Conservation (phyloP, 2,797 vertebrate genomes). For the Steatocranus sp. region DNA sequence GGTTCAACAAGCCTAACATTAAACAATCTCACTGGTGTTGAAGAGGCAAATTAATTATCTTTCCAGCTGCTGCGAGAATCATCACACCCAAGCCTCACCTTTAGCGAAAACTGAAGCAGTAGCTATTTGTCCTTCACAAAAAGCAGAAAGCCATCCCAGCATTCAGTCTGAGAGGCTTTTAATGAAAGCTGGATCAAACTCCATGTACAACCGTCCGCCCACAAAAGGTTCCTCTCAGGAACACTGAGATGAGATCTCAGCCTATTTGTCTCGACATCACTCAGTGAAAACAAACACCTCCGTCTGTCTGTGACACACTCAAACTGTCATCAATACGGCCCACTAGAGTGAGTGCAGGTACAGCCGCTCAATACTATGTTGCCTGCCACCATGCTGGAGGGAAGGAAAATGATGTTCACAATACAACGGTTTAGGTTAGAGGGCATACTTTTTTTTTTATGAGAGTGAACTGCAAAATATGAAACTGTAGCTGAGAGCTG, state of each 20-base stretch:
- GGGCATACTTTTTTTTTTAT: background rate
- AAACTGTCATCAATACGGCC: conserved; percentile 39
- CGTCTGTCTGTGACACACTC: conserved; percentile 49
- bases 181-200: conserved; percentile 53
- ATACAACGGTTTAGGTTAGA: background rate
- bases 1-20: conserved; percentile 27
- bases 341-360: conserved; percentile 11
- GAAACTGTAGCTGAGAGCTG: background rate
- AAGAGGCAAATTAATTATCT: conserved; percentile 40
- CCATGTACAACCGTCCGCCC: background rate
- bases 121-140: background rate
- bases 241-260: conserved; percentile 62
- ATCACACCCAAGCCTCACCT: conserved; percentile 6
- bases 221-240: conserved; percentile 41
- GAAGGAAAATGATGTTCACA: background rate
- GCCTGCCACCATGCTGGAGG: background rate
- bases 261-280: conserved; percentile 62
- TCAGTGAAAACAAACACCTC: conserved; percentile 64
- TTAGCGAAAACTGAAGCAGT: background rate
- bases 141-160: conserved; percentile 8
- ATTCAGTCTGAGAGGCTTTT: conserved; percentile 33
- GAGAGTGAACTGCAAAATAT: background rate
- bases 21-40: conserved; percentile 7
- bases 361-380: background rate
- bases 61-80: background rate